These are phyloP conservation scores for Stegana nigrithorax DNA, from an alignment of 2,888 invertebrate species.

Conservation along the genomic window DNA sequence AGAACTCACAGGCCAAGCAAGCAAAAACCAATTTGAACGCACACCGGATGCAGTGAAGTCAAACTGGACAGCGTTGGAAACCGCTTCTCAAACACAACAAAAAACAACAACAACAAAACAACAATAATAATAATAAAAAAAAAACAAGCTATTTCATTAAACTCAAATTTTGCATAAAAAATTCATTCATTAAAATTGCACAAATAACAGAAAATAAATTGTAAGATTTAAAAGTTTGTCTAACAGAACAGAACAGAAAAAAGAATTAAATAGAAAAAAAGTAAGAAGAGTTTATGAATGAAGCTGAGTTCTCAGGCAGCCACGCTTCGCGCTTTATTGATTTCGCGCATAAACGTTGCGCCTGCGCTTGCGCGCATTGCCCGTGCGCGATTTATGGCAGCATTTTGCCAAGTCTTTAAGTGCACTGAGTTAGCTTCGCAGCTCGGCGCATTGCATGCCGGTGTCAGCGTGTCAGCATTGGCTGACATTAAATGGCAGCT, in stretches of 20 bases:
- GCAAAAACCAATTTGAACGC: background rate
- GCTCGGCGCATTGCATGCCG: constrained; percentile 16
- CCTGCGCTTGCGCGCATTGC: background rate
- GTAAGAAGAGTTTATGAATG: background rate
- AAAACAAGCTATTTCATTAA: background rate
- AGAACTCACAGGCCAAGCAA: constrained; percentile 5
- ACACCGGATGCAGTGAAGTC: constrained; percentile 8
- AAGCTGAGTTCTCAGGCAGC: no score
- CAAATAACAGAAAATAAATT: background rate
- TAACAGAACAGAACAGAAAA: background rate
- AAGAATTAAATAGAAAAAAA: background rate
- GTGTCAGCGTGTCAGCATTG: constrained; percentile 37
- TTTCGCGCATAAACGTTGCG: background rate
- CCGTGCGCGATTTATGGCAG: constrained; percentile 1
- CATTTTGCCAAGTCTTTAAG: background rate
- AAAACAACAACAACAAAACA: background rate
- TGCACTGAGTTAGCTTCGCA: constrained; percentile 1
- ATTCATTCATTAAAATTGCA: constrained; percentile 9
- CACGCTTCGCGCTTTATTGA: background rate
- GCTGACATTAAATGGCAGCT: constrained; percentile 27
- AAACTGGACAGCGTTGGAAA: background rate
- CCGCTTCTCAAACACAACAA: background rate
- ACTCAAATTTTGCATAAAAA: constrained; percentile 9
- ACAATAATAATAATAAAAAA: background rate
- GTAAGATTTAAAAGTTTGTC: no score